A percentile compares a stretch with the other conserved stretches of the same genome.
Conservation (phyloP, 2,888 invertebrate species). For the Trichopoda pennipes region DNA sequence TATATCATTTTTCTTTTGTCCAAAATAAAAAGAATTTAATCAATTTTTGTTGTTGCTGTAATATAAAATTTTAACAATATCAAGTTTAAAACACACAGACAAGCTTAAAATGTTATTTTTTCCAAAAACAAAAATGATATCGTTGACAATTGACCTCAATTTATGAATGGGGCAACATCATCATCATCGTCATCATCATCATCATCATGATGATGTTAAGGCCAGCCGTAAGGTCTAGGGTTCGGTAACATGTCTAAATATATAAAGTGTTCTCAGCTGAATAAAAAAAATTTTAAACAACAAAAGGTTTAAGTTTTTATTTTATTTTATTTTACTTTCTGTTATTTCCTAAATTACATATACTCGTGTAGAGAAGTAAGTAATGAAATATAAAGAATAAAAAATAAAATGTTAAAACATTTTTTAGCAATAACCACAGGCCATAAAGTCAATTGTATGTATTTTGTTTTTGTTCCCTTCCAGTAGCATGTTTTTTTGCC, state of each 20-base stretch:
- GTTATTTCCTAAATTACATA: slow-evolving; percentile 11
- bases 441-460: slow-evolving; percentile 63
- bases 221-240: slow-evolving; percentile 25
- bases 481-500: not conserved
- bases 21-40: no score
- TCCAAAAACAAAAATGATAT: slow-evolving; percentile 3
- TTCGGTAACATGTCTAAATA: slow-evolving; percentile 22
- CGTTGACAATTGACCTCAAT: slow-evolving; percentile 64
- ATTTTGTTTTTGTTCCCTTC: slow-evolving; percentile 19
- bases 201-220: not conserved
- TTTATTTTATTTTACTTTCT: no score
- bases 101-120: not conserved
- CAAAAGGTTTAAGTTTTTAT: slow-evolving; percentile 1
- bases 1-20: no score
- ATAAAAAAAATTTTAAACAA: slow-evolving; percentile 1
- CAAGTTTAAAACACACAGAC: not conserved
- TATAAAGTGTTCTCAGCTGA: slow-evolving; percentile 8
- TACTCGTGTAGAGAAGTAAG: slow-evolving; percentile 6
- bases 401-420: slow-evolving; percentile 24
- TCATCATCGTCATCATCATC: slow-evolving; percentile 18
- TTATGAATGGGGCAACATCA: slow-evolving; percentile 54
- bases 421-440: slow-evolving; percentile 54
- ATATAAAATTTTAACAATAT: slow-evolving; percentile 10
- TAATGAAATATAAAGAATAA: not conserved
- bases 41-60: no score